phyloP scores from a whole-genome alignment of 1,140 invertebrate species.

The Meteorus sp. region DNA sequence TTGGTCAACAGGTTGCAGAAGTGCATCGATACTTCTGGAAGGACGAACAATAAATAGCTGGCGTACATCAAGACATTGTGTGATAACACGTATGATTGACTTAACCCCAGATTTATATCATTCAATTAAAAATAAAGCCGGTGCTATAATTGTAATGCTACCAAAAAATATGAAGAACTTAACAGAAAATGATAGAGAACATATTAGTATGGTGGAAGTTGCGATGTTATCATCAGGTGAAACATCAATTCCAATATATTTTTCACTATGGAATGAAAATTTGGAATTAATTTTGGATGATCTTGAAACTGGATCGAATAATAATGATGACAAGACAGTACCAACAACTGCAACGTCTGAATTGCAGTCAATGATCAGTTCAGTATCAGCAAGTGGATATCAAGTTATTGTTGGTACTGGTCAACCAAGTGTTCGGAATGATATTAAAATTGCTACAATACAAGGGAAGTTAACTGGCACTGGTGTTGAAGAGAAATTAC shows the following conservation, averaged over 20 bases:
- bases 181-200: constrained; percentile 71
- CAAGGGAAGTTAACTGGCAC: constrained; percentile 85
- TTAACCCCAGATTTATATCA: constrained; percentile 76
- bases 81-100: constrained; percentile 78
- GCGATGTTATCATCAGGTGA: constrained; percentile 74
- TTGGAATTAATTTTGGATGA: constrained; percentile 77
- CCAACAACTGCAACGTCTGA: constrained; percentile 60
- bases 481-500: constrained; percentile 76
- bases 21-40: constrained; percentile 81
- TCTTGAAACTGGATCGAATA: constrained; percentile 65
- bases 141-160: constrained; percentile 81
- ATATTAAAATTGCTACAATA: constrained; percentile 80
- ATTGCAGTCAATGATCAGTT: constrained; percentile 77
- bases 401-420: constrained; percentile 78
- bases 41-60: constrained; percentile 84
- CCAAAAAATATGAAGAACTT: constrained; percentile 74
- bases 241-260: constrained; percentile 86
- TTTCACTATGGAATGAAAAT: constrained; percentile 74
- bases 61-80: constrained; percentile 85
- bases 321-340: constrained; percentile 59
- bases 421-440: constrained; percentile 70
- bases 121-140: constrained; percentile 78
- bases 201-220: constrained; percentile 44
- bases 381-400: constrained; percentile 90
- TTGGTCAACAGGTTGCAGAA: constrained; percentile 73